Evolutionary conservation across 2,797 vertebrate species (phyloP).

Genomic region (Cynodonichthys magdalenae): DNA sequence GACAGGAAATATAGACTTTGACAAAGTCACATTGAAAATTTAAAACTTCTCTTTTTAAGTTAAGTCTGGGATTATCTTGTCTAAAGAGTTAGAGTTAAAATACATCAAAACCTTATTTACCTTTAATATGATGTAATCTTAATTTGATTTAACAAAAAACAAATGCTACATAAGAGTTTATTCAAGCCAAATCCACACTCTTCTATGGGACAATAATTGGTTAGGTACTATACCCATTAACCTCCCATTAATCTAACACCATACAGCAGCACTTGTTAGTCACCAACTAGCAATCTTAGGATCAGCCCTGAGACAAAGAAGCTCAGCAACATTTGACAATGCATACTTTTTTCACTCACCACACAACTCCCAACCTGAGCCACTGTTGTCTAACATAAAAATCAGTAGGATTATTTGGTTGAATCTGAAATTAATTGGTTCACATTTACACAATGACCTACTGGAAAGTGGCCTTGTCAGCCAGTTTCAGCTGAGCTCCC

Average conservation of each 20-base stretch:
- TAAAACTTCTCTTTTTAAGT: background rate
- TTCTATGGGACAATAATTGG: slow-evolving; percentile 35
- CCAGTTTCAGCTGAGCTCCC: slow-evolving; percentile 58
- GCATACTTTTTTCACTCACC: slow-evolving; percentile 35
- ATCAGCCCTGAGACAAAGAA: slow-evolving; percentile 53
- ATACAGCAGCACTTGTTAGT: slow-evolving; percentile 59
- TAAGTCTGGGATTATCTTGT: background rate
- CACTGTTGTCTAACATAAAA: slow-evolving; percentile 33
- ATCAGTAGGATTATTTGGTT: slow-evolving; percentile 59
- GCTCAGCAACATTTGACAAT: slow-evolving; percentile 57
- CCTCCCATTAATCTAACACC: slow-evolving; percentile 43
- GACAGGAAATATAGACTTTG: background rate
- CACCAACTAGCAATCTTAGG: slow-evolving; percentile 49
- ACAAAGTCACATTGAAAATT: background rate
- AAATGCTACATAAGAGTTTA: background rate
- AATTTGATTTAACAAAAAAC: no score
- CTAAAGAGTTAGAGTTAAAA: no score
- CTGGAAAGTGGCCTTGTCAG: slow-evolving; percentile 75
- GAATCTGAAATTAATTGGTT: slow-evolving; percentile 76
- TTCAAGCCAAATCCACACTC: slow-evolving; percentile 31
- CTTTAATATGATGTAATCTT: no score
- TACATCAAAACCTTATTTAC: no score
- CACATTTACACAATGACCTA: slow-evolving; percentile 76
- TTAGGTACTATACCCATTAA: slow-evolving; percentile 37
- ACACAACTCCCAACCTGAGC: slow-evolving; percentile 19